Evolutionary conservation across 2,888 invertebrate species (phyloP), one percentile per base, ranked within the genome.

Genomic region (Cremastinae sp.): DNA sequence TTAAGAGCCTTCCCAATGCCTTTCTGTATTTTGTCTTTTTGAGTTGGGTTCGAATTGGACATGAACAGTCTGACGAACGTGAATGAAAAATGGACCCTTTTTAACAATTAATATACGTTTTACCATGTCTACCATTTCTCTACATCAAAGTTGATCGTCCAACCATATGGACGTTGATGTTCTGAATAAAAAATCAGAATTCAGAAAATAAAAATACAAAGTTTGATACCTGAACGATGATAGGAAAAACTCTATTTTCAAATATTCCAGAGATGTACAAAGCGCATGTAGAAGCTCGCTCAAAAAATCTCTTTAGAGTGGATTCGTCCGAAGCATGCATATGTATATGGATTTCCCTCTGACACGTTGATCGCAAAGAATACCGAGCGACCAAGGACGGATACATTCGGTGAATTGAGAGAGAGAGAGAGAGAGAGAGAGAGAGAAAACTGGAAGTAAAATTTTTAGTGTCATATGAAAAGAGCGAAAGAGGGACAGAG

Each of bases 301-400:
- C 20, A 12, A 39, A 62, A 62, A 62, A 49, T 37, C 49, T 47
- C 12, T 12, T 12, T 20, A 14, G 37, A 20, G 5, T 51, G n/a
- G 9, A 47, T 35, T 18, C 39, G 9, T 16, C 16, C 16, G 5
- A 1, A 10, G 51, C 16, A 22, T 22, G n/a, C 22, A n/a, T 28
- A 39, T 58, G 8, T 14, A 49, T 37, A 39, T 5, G 4, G n/a
- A 47, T 37, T 16, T 28, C 5, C 18, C 20, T 16, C 3, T 39
- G 49, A 14, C 10, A 9, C n/a, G 9, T 8, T 14, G 7, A 5
- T 39, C 22, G 28, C 37, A 51, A 39, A 61, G 20, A 49, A 9
- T 59, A 16, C 59, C 28, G 37, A 51, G 16, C n/a, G 16, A 20
- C n/a, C 16, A 18, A 59, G 49, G 59, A 58, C 41, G 28, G 2